Evolutionary conservation across 2,888 invertebrate species (phyloP).

Genomic region (Cantharis lateralis): DNA sequence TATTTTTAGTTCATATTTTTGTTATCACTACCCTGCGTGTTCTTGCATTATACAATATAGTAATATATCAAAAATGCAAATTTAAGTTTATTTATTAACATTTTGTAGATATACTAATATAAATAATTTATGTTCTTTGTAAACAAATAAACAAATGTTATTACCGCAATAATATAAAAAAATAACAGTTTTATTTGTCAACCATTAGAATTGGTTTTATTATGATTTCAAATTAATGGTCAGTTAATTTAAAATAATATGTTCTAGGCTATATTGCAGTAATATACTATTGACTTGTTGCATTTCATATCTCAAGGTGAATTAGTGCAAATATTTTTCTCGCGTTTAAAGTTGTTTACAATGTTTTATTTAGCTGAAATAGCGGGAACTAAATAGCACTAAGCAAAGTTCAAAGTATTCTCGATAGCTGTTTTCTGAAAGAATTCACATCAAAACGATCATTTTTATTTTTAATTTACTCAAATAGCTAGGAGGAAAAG

Average conservation of each 20-base stretch:
- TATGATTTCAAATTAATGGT: neutral
- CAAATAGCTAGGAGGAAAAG: no score
- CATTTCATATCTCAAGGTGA: neutral
- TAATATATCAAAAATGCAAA: neutral
- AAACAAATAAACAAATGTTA: no score
- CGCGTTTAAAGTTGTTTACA: neutral
- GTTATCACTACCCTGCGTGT: neutral
- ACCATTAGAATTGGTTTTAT: no score
- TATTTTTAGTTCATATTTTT: constrained; percentile 13
- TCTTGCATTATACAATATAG: neutral
- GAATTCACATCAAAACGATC: neutral
- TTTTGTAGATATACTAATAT: neutral
- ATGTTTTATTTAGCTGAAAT: neutral
- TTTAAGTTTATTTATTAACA: neutral
- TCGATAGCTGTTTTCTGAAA: no score
- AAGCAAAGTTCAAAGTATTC: no score
- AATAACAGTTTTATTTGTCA: no score
- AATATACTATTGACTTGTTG: neutral
- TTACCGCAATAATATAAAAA: no score
- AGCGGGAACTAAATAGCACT: neutral
- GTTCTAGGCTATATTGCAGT: neutral
- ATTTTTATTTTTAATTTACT: neutral
- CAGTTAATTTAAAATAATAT: neutral
- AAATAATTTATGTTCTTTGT: no score
- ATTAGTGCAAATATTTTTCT: neutral